Percentiles rank a stretch among this genome's conserved stretches.
Evolutionary conservation across 1,140 invertebrate species (phyloP).

Genomic region (Zaprionus inermis): DNA sequence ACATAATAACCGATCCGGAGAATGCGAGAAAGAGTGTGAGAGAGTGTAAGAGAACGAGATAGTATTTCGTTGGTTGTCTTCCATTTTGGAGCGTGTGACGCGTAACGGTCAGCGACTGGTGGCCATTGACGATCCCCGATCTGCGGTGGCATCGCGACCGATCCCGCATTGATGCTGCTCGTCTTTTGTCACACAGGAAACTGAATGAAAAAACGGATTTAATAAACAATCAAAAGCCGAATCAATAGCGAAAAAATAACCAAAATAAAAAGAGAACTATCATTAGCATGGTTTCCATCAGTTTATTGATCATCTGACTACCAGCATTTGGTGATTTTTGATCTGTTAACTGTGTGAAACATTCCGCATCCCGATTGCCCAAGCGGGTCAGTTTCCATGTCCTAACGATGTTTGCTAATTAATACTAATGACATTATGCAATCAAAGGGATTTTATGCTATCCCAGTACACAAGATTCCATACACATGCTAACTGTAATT

Average conservation of each 20-base stretch:
- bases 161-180: slow-evolving; percentile 65
- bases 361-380: slow-evolving; percentile 13
- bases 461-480: neutral
- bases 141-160: slow-evolving; percentile 11
- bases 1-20: slow-evolving; percentile 14
- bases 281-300: slow-evolving; percentile 81
- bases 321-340: slow-evolving; percentile 62
- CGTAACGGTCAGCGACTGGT: slow-evolving; percentile 64
- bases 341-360: slow-evolving; percentile 33
- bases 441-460: neutral
- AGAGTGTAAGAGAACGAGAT: slow-evolving; percentile 1
- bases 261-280: slow-evolving; percentile 41
- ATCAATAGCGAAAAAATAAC: slow-evolving; percentile 61
- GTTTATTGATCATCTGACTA: slow-evolving; percentile 70
- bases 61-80: slow-evolving; percentile 33
- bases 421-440: slow-evolving; percentile 62
- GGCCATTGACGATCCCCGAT: slow-evolving; percentile 39
- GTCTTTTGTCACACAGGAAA: slow-evolving; percentile 42
- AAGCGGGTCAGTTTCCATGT: slow-evolving; percentile 66
- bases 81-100: slow-evolving; percentile 51
- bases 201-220: slow-evolving; percentile 44
- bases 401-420: slow-evolving; percentile 69
- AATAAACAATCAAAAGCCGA: slow-evolving; percentile 38
- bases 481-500: neutral
- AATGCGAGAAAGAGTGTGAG: neutral